phyloP scores from a whole-genome alignment of 2,113 vertebrate genomes.

The Megaptera novaeangliae region DNA sequence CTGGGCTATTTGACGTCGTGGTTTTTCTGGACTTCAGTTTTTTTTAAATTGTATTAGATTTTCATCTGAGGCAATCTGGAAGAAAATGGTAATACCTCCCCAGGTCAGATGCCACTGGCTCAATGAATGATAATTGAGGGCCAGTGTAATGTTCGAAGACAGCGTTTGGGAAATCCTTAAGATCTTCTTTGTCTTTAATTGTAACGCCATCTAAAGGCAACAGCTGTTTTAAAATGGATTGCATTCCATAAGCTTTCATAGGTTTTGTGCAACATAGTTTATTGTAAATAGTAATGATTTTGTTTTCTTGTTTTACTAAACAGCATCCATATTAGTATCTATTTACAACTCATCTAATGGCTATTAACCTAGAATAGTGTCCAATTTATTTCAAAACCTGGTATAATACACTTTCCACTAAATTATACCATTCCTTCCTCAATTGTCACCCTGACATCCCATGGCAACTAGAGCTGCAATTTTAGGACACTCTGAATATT shows the following conservation, averaged over 20 bases:
- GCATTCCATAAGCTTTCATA: background rate
- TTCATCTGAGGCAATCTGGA: background rate
- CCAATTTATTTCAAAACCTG: background rate
- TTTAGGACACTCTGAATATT: background rate
- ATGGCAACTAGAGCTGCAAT: background rate
- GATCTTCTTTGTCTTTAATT: background rate
- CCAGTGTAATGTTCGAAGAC: background rate
- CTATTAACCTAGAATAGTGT: background rate
- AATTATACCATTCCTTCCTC: background rate
- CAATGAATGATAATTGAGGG: background rate
- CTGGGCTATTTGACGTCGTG: background rate
- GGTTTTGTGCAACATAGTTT: background rate
- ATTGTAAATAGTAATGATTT: background rate
- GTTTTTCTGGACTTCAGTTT: background rate
- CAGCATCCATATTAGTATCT: background rate
- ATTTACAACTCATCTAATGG: background rate
- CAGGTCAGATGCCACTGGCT: background rate
- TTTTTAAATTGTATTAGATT: background rate
- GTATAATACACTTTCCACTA: background rate
- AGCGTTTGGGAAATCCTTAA: background rate
- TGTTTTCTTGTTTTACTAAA: background rate
- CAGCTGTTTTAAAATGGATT: background rate
- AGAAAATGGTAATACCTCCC: background rate
- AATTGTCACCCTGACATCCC: background rate
- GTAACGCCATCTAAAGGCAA: background rate